Conservation (phyloP, 2,113 vertebrate genomes). For the Anser cygnoides region DNA sequence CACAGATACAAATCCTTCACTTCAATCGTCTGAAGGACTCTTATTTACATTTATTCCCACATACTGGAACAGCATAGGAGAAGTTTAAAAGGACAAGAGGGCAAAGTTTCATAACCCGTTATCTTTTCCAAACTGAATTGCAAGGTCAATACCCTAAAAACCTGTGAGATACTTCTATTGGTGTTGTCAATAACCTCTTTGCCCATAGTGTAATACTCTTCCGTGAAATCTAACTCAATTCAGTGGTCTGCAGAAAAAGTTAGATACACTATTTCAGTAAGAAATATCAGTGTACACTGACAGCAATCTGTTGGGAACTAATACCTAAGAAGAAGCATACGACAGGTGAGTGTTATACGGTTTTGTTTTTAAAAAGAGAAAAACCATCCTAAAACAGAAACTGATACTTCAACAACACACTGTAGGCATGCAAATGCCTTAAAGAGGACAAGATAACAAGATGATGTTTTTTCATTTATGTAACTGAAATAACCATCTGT, state of each 20-base stretch:
- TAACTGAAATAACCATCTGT: background rate
- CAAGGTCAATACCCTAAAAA: constrained; percentile 47
- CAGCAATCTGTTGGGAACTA: background rate
- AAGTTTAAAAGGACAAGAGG: constrained; percentile 12
- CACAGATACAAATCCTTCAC: background rate
- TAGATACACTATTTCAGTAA: background rate
- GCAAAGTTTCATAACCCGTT: constrained; percentile 9
- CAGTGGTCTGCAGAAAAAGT: background rate
- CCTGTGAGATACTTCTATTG: background rate
- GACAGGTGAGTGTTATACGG: background rate
- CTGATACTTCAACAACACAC: background rate
- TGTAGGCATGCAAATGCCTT: background rate
- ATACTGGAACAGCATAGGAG: background rate
- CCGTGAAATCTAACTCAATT: background rate
- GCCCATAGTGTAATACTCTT: background rate
- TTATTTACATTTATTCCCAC: background rate
- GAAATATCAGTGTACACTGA: background rate
- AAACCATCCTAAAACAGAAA: background rate
- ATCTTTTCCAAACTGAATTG: constrained; percentile 33
- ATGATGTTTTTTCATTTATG: background rate
- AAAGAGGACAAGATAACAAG: background rate
- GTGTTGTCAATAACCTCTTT: background rate
- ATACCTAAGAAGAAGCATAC: background rate
- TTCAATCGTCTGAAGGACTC: background rate
- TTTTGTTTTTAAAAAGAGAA: background rate